Conservation (phyloP, 1,140 invertebrate species). For the Drosophila bocqueti region DNA sequence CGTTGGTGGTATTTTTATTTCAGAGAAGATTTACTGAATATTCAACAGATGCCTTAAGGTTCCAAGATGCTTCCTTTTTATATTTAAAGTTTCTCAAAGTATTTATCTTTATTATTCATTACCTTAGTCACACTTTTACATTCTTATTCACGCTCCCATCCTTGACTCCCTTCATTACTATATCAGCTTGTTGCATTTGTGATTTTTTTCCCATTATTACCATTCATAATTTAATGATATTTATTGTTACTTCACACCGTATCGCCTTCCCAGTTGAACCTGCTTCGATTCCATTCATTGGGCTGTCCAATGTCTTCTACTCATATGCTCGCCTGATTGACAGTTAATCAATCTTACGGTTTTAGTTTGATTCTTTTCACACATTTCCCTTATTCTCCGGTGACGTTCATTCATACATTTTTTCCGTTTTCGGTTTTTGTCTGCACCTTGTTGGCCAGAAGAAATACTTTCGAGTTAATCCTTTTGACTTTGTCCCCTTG, state of each 20-base stretch:
- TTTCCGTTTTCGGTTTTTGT: slow-evolving; percentile 20
- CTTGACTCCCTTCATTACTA: slow-evolving; percentile 2
- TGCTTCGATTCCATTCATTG: slow-evolving; percentile 73
- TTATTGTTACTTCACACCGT: slow-evolving; percentile 51
- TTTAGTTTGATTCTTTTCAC: slow-evolving; percentile 72
- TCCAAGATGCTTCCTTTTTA: no score
- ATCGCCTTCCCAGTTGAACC: slow-evolving; percentile 38
- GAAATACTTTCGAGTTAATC: slow-evolving; percentile 71
- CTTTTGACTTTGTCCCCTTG: slow-evolving; percentile 72
- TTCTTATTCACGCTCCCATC: slow-evolving; percentile 11
- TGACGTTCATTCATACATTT: slow-evolving; percentile 49
- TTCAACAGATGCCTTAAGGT: no score
- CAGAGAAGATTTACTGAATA: no score
- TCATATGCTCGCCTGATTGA: slow-evolving; percentile 63
- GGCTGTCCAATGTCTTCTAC: slow-evolving; percentile 35
- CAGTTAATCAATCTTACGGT: slow-evolving; percentile 79
- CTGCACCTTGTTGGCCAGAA: slow-evolving; percentile 49
- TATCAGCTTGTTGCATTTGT: slow-evolving; percentile 39
- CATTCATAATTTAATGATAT: slow-evolving; percentile 69
- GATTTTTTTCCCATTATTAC: slow-evolving; percentile 27
- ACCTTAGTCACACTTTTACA: not conserved
- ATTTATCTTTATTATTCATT: not conserved
- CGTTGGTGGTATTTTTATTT: slow-evolving; percentile 1
- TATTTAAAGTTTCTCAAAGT: not conserved
- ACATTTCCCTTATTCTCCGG: slow-evolving; percentile 59